Conservation (phyloP, 37 sponge, comb jelly and placozoan genomes). For the Axinella damicornis region DNA sequence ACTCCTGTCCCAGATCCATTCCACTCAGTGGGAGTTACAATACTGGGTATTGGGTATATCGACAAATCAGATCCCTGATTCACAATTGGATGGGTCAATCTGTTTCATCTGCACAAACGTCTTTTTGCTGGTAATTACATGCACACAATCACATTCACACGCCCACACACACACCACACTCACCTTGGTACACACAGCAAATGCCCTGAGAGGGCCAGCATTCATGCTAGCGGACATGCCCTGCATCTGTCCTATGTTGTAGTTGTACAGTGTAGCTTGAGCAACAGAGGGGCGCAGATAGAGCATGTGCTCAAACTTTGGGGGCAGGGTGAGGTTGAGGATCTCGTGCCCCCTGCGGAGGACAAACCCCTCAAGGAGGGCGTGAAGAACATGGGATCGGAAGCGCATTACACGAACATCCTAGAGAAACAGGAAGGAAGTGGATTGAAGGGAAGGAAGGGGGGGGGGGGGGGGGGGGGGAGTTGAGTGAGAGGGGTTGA, state of each 20-base stretch:
- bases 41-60: too few species aligned
- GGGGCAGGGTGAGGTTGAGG: slow-evolving; percentile 72
- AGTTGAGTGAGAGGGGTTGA: not conserved
- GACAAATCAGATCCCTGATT: too few species aligned
- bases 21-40: too few species aligned
- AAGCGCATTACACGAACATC: slow-evolving; percentile 76
- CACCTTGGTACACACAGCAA: slow-evolving; percentile 89
- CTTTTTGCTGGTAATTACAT: too few species aligned
- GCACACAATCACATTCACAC: not conserved
- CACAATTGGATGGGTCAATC: too few species aligned
- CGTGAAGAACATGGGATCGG: slow-evolving; percentile 77
- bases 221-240: slow-evolving; percentile 6
- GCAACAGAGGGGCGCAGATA: slow-evolving; percentile 73
- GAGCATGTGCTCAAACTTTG: slow-evolving; percentile 90
- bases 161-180: not conserved
- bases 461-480: not conserved
- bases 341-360: slow-evolving; percentile 87
- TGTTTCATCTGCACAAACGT: too few species aligned
- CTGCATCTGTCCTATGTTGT: slow-evolving; percentile 33
- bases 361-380: slow-evolving; percentile 74
- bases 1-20: too few species aligned
- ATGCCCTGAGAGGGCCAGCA: slow-evolving; percentile 80
- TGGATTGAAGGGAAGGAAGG: too few species aligned
- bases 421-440: slow-evolving; percentile 31
- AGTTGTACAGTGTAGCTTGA: slow-evolving; percentile 74